Base-by-base conservation (phyloP, 2,888 invertebrate species). In the Microplitis deprimator region DNA sequence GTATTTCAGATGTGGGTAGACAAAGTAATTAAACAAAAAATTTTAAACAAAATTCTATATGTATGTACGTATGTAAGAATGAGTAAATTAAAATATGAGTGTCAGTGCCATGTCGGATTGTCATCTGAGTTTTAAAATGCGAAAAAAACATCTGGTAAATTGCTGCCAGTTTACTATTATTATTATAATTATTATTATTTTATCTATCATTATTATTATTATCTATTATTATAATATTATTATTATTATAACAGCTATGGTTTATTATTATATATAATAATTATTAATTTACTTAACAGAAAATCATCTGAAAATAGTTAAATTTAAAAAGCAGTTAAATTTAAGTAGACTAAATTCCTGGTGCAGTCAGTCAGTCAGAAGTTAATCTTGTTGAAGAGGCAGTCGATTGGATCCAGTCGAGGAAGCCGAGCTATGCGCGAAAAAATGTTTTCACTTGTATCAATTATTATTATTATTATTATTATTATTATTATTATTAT, bases 101-200 rank as follows among this genome's bases (percentile, higher is more conserved):
- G 88, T 81, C 84, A 88, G 89, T 89, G 89, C 89, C 89, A 89
- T 89, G 87, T 87, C 86, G 85, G 87, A 86, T 86, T 87, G 86
- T 88, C 87, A 85, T 85, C 84, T 86, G 84, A 84, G 82, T 85
- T 86, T 84, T 81, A 81, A 83, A 81, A 68, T 77, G 68, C 77
- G 78, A 77, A 74, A 70, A 61, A 74, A 79, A 80, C 84, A 87
- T 85, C 87, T 87, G 88, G 87, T 89, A 89, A 89, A 88, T 85
- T 87, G 89, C 89, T 89, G 88, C 88, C 88, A 88, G 87, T 85
- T 87, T 88, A 88, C 84, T 87, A 87, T 84, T 87, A 86, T 83
- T 81, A 10, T 79, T 81, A 84, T 83, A 81, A 81, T 85, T 87
- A 86, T 84, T 80, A 88, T 85, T 87, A 86, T 83, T 81, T 50